Evolutionary conservation across 2,113 vertebrate species (phyloP), one percentile per base, ranked within the genome.

Genomic region (Syngnathoides biaculeatus): DNA sequence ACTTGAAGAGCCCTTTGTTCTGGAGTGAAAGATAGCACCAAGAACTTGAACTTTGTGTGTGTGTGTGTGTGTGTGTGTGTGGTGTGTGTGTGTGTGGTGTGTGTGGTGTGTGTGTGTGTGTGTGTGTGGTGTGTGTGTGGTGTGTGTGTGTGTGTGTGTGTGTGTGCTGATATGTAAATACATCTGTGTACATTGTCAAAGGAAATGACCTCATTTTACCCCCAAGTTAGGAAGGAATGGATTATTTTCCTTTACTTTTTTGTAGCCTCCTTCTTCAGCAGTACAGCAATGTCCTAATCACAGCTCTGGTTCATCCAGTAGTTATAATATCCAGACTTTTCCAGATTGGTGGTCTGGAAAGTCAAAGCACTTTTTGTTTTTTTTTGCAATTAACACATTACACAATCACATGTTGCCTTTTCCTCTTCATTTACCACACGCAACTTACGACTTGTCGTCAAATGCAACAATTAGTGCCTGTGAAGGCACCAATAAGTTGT

Each of bases 161-260:
- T 72, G 72, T 8, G 43, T 56, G 19, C 45, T 5, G 72, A 73
- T 58, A 70, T 73, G 74, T 53, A 62, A 70, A 77, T 64, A 43
- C 63, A 79, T 83, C 72, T 79, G 73, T 59, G 83, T 79, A 81
- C 82, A 84, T 86, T 87, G 86, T 90, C 87, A 84, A 74, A 90
- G 92, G 91, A 92, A 92, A 89, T 92, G 86, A 92, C 90, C 90
- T 88, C 77, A 88, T 80, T 69, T 81, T 89, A 89, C 88, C 88
- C 87, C 71, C 71, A 77, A 81, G 87, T 87, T 86, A 84, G 84
- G 82, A 81, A 83, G 88, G 86, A 88, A 84, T 73, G 61, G 80
- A 86, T 84, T 89, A 86, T 87, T 88, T 83, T 84, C 79, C 68
- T 84, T 77, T 69, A 62, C 20, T 57, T 38, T 39, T 40, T 12